A percentile compares a stretch with the other conserved stretches of the same genome.
Evolutionary conservation across 23 tunicate species (phyloP).

Genomic region (Ciona savignyi): DNA sequence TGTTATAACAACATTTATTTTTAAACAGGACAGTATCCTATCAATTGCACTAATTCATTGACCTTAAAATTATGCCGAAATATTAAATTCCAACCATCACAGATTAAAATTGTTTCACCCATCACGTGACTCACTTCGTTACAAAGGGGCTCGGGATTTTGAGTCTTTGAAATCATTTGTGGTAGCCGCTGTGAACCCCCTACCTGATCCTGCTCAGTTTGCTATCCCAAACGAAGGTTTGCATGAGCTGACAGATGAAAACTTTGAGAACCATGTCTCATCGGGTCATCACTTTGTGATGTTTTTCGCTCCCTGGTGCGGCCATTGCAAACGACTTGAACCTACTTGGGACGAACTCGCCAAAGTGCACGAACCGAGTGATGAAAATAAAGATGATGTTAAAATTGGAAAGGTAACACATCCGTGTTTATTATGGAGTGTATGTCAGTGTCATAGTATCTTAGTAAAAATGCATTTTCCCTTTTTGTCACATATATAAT

Average conservation of each 20-base stretch:
- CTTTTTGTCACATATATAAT: no score
- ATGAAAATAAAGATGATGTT: slow-evolving; percentile 20
- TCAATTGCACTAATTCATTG: background rate
- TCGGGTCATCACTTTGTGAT: slow-evolving; percentile 55
- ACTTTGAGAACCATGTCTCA: slow-evolving; percentile 54
- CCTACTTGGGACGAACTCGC: slow-evolving; percentile 81
- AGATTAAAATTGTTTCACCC: slow-evolving; percentile 67
- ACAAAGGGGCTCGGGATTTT: slow-evolving; percentile 68
- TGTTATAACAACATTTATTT: background rate
- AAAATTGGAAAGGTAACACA: slow-evolving; percentile 60
- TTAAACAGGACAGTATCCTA: background rate
- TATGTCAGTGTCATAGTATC: no score
- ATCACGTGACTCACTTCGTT: slow-evolving; percentile 41
- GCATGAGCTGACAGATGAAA: slow-evolving; percentile 55
- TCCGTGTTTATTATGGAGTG: no score
- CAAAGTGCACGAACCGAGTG: slow-evolving; percentile 21
- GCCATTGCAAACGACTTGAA: slow-evolving; percentile 78
- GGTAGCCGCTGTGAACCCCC: background rate
- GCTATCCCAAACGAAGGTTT: slow-evolving; percentile 46
- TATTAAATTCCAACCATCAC: background rate
- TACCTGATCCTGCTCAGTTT: background rate
- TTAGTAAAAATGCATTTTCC: no score
- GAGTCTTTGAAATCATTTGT: slow-evolving; percentile 38
- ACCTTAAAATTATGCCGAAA: no score
- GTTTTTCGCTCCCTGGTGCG: slow-evolving; percentile 97